Evolutionary conservation across 2,888 invertebrate genomes (phyloP).

Genomic region (Pseudococcus longispinus): DNA sequence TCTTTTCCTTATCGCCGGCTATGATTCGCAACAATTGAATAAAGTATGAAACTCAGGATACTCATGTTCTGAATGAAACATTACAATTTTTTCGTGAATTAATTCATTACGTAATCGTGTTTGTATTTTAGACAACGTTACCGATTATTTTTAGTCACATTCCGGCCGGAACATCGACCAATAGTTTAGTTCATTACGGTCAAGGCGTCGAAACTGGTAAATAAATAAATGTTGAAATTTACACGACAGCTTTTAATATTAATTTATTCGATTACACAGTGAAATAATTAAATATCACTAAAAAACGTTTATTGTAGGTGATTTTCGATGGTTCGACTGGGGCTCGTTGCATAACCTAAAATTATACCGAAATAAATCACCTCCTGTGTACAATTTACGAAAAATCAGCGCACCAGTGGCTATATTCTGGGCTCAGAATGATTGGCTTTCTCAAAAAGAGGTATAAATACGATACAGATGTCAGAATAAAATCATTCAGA

Average conservation of each 20-base stretch:
- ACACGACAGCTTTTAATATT: too few relatives aligned
- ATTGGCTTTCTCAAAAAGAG: slow-evolving; percentile 59
- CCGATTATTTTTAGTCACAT: slow-evolving; percentile 73
- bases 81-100: background rate
- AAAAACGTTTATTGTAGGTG: slow-evolving; percentile 54
- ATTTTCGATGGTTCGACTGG: slow-evolving; percentile 59
- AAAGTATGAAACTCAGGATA: slow-evolving; percentile 63
- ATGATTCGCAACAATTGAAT: slow-evolving; percentile 74
- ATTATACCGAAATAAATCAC: slow-evolving; percentile 55
- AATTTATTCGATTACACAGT: too few relatives aligned
- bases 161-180: slow-evolving; percentile 78
- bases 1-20: slow-evolving; percentile 76
- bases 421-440: slow-evolving; percentile 59
- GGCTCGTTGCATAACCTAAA: slow-evolving; percentile 56
- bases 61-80: background rate
- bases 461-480: slow-evolving; percentile 56
- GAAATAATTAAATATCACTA: background rate
- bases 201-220: slow-evolving; percentile 67
- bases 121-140: slow-evolving; percentile 66
- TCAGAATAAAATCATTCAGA: too few relatives aligned
- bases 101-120: background rate
- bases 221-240: slow-evolving; percentile 56
- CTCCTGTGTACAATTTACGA: slow-evolving; percentile 59
- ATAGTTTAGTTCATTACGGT: slow-evolving; percentile 74
- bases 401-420: slow-evolving; percentile 58